These are phyloP conservation scores for Tetranychus piercei DNA, from an alignment of 2,888 invertebrate species.

Conservation along the genomic window DNA sequence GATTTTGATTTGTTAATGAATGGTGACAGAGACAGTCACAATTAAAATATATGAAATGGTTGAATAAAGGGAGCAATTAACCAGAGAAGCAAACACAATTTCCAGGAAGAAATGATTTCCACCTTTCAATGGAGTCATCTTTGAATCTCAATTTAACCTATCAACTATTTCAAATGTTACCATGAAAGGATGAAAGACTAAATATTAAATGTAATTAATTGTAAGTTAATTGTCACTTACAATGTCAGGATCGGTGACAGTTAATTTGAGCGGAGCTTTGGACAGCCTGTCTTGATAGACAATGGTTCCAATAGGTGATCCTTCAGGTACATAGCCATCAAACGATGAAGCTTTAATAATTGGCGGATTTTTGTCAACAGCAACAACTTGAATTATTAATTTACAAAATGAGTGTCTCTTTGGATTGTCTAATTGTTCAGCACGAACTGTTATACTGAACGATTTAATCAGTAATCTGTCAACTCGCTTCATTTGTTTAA, in stretches of 20 bases:
- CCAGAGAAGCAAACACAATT: neutral
- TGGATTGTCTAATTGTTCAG: conserved; percentile 60
- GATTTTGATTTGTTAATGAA: neutral
- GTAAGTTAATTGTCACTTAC: conserved; percentile 38
- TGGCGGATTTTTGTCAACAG: conserved; percentile 20
- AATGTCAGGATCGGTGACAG: conserved; percentile 65
- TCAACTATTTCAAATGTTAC: too few relatives aligned
- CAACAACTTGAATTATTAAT: conserved; percentile 51
- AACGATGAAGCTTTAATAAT: conserved; percentile 19
- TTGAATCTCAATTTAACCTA: too few relatives aligned
- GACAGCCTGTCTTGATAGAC: conserved; percentile 38
- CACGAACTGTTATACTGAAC: conserved; percentile 63
- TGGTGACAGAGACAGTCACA: conserved; percentile 6
- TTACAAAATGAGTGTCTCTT: conserved; percentile 64
- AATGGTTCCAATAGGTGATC: conserved; percentile 61
- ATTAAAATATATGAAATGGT: neutral
- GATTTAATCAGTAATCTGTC: conserved; percentile 53
- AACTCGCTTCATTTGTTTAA: conserved; percentile 58
- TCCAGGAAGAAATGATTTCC: too few relatives aligned
- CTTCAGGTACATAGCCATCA: conserved; percentile 52
- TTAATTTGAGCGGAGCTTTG: conserved; percentile 49
- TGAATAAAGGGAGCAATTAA: neutral
- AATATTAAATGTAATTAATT: neutral
- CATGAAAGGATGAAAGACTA: too few relatives aligned
- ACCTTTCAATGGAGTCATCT: too few relatives aligned